Conservation (phyloP, 2,113 vertebrate species). For the Gavialis gangeticus region DNA sequence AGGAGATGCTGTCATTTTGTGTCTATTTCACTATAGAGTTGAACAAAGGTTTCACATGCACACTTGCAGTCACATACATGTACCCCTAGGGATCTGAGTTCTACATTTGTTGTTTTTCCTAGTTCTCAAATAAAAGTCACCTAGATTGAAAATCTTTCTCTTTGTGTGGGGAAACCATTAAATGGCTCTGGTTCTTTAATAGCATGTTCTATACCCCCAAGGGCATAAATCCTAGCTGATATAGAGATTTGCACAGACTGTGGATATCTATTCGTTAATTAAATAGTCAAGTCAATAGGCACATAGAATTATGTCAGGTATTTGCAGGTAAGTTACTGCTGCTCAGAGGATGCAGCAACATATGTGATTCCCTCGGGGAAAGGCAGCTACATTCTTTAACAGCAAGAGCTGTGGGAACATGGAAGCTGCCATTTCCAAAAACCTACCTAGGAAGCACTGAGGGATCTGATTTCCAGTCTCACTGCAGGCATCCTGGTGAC, state of each 20-base stretch:
- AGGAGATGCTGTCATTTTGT: background rate
- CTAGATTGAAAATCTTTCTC: background rate
- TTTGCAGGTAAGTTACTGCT: background rate
- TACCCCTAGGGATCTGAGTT: background rate
- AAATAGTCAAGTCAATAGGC: background rate
- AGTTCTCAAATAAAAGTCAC: conserved; percentile 3
- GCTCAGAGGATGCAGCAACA: accelerated
- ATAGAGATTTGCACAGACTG: background rate
- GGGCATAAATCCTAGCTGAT: background rate
- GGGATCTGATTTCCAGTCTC: accelerated
- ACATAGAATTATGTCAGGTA: background rate
- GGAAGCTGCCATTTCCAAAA: background rate
- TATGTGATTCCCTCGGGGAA: background rate
- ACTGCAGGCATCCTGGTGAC: accelerated
- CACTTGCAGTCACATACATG: background rate
- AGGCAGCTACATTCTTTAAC: background rate
- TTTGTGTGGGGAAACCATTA: background rate
- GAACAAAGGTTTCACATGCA: background rate
- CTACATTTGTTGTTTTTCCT: background rate
- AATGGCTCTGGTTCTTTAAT: background rate
- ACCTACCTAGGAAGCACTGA: background rate
- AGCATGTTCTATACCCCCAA: background rate
- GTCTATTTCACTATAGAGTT: conserved; percentile 10
- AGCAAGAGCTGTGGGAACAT: accelerated
- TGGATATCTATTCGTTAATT: background rate